These are phyloP conservation scores for Phenacoccus solenopsis DNA, from an alignment of 1,140 invertebrate genomes.

Conservation along the genomic window DNA sequence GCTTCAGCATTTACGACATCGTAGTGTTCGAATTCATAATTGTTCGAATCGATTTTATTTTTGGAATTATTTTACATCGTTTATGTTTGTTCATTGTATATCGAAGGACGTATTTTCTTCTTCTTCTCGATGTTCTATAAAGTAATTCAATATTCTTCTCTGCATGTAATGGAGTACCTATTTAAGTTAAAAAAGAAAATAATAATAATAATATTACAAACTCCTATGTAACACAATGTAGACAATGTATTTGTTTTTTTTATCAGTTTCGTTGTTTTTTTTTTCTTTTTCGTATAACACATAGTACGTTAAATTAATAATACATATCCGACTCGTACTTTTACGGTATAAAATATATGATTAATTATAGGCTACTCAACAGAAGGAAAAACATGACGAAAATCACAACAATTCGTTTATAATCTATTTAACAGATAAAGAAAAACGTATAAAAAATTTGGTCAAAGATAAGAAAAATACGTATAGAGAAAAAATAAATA, in stretches of 20 bases:
- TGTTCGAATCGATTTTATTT: too few relatives aligned
- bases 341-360: not conserved
- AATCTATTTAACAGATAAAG: slow-evolving; percentile 3
- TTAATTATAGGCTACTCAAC: not conserved
- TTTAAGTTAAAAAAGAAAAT: too few relatives aligned
- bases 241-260: not conserved
- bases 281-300: not conserved
- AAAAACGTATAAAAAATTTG: slow-evolving; percentile 3
- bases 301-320: not conserved
- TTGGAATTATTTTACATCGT: too few relatives aligned
- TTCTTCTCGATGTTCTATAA: too few relatives aligned
- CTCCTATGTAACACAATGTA: too few relatives aligned
- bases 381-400: not conserved
- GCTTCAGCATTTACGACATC: too few relatives aligned
- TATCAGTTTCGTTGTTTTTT: not conserved
- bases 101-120: too few relatives aligned
- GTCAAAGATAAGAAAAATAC: not conserved
- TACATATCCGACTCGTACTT: not conserved
- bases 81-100: too few relatives aligned
- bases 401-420: slow-evolving; percentile 1
- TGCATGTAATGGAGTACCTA: too few relatives aligned
- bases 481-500: not conserved
- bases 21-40: too few relatives aligned
- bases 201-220: too few relatives aligned
- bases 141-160: too few relatives aligned